Percentiles rank a stretch among this genome's conserved stretches.
phyloP scores from a whole-genome alignment of 2,888 invertebrate species.

The Xanthia togata region DNA sequence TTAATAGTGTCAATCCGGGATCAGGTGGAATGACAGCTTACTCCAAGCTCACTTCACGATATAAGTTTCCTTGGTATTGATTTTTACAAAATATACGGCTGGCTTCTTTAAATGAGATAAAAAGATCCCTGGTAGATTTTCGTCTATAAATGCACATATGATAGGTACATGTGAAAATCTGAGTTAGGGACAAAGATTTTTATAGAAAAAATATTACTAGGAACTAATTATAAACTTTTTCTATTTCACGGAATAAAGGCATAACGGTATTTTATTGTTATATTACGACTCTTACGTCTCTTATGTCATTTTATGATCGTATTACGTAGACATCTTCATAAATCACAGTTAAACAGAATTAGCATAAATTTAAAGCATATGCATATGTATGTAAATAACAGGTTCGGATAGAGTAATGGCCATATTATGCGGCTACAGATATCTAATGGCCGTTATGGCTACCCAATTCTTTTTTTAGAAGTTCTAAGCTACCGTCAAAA shows the following conservation, averaged over 20 bases:
- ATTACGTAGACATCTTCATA: conserved; percentile 25
- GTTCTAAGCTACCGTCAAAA: conserved; percentile 1
- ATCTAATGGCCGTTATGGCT: conserved; percentile 15
- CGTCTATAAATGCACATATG: not conserved
- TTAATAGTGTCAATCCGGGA: too few relatives aligned
- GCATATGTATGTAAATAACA: conserved; percentile 51
- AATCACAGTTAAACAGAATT: conserved; percentile 19
- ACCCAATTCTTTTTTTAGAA: conserved; percentile 11
- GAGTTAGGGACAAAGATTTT: not conserved
- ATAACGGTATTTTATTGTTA: conserved; percentile 7
- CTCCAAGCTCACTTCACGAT: too few relatives aligned
- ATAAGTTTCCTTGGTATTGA: too few relatives aligned
- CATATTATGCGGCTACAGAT: conserved; percentile 22
- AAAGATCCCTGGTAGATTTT: too few relatives aligned
- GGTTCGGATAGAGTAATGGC: conserved; percentile 16
- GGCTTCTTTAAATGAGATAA: too few relatives aligned
- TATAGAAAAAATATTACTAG: not conserved
- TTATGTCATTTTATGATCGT: conserved; percentile 38
- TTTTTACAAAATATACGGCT: too few relatives aligned
- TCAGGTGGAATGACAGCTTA: too few relatives aligned
- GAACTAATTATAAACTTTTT: not conserved
- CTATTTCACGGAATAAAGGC: not conserved
- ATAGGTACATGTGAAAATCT: not conserved
- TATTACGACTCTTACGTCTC: not conserved
- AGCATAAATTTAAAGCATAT: conserved; percentile 28